These are phyloP conservation scores for Rhinichthys osculus DNA, from an alignment of 2,797 vertebrate genomes.

Conservation along the genomic window DNA sequence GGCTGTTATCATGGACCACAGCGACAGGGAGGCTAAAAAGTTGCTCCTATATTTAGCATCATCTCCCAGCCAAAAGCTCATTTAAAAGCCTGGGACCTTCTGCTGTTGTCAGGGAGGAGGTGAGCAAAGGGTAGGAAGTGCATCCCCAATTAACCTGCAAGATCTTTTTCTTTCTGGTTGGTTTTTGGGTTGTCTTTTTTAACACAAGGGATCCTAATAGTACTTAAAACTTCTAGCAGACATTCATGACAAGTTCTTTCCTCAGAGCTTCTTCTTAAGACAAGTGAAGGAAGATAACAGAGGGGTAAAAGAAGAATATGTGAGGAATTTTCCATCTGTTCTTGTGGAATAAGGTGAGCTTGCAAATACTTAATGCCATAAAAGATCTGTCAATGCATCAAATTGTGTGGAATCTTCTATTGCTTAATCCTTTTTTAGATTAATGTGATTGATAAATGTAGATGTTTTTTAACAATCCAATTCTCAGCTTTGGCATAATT, in stretches of 20 bases:
- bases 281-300: neutral
- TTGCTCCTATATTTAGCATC: conserved; percentile 61
- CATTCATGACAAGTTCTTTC: neutral
- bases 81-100: conserved; percentile 61
- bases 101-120: conserved; percentile 63
- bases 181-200: neutral
- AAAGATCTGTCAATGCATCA: conserved; percentile 2
- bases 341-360: conserved; percentile 26
- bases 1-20: conserved; percentile 48
- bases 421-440: conserved; percentile 1
- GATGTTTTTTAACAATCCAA: neutral
- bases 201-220: neutral
- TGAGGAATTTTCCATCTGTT: conserved; percentile 31
- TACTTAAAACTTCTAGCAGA: neutral
- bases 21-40: conserved; percentile 59
- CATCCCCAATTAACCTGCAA: conserved; percentile 40
- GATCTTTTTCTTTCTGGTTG: neutral
- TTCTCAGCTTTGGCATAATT: neutral
- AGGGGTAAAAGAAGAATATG: conserved; percentile 32
- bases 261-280: neutral
- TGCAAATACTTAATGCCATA: conserved; percentile 1
- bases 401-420: neutral
- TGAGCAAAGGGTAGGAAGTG: conserved; percentile 45
- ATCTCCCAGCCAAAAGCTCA: conserved; percentile 57
- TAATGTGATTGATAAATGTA: neutral